Evolutionary conservation across 2,113 vertebrate species (phyloP), one percentile per base, ranked within the genome.

Genomic region (Nettapus auritus): DNA sequence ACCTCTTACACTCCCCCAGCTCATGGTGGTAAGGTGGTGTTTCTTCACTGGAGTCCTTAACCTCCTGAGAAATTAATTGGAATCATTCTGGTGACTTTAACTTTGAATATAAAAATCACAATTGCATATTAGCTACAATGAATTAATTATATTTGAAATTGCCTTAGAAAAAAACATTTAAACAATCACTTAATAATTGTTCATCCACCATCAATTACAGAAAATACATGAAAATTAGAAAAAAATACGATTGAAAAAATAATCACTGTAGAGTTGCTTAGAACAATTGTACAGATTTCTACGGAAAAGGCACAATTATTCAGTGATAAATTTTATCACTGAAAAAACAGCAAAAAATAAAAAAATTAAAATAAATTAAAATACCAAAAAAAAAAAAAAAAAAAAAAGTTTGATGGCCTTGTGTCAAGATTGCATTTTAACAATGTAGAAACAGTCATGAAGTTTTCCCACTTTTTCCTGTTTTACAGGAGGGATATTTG

Each of bases 221-320:
- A 48, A 88, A 78, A 64, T 40, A 75, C 4, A 26, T 67, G 13
- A 64, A 66, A 88, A 81, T 53, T 48, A 13, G 8, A 53, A 86
- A 79, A 53, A 26, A 0, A 13, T 16, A 42, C 52, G 9, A 5
- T 17, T 56, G 31, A 67, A 29, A 89, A 66, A 50, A 28, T 48
- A 33, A 15, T 12, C 9, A 9, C 29, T 40, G 7, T 21, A 7
- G 1, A 13, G 1, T 1, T 66, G 20, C 18, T 42, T 68, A 29
- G 23, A 81, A 50, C 9, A 46, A 8, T 40, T 73, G 5, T 52
- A 23, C 9, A 16, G 8, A 2, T 64, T 60, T 77, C 46, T 38
- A 44, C 15, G 60, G 29, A 20, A 77, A 80, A 83, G 14, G 4
- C 2, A 1, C 14, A 63, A 40, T 40, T 44, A 40, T 36, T 55